These are phyloP conservation scores for Melierax canorus DNA, from an alignment of 2,113 vertebrate species.

Conservation along the genomic window DNA sequence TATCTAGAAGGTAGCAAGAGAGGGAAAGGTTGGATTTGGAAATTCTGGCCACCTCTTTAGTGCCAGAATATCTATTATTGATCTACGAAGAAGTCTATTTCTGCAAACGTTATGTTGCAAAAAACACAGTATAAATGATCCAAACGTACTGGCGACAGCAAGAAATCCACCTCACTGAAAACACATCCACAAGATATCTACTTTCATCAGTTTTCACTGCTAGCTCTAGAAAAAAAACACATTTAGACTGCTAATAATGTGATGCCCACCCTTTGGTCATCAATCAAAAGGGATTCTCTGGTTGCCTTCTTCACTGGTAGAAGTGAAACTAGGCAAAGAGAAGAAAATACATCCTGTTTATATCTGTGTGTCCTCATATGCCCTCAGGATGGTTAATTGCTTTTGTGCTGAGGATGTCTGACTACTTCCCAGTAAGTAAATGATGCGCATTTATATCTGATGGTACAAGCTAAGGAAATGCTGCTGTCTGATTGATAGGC, in stretches of 20 bases:
- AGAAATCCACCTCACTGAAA: neutral
- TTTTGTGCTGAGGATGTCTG: neutral
- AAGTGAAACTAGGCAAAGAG: neutral
- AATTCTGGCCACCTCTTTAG: neutral
- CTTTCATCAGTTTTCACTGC: neutral
- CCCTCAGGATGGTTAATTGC: neutral
- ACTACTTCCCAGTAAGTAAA: neutral
- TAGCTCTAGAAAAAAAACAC: neutral
- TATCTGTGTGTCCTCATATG: neutral
- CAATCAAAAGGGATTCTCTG: neutral
- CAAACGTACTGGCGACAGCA: neutral
- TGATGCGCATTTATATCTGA: neutral
- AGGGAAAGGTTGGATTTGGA: neutral
- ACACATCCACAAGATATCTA: neutral
- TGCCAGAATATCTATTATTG: neutral
- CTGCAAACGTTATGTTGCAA: neutral
- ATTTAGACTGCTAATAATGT: neutral
- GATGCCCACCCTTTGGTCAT: neutral
- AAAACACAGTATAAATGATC: neutral
- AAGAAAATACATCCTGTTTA: neutral
- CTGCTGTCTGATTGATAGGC: neutral
- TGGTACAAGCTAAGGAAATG: neutral
- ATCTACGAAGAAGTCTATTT: neutral
- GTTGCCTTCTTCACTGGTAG: neutral
- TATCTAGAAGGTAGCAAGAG: neutral